Conservation (phyloP, 2,113 vertebrate species). For the Etheostoma cragini region DNA sequence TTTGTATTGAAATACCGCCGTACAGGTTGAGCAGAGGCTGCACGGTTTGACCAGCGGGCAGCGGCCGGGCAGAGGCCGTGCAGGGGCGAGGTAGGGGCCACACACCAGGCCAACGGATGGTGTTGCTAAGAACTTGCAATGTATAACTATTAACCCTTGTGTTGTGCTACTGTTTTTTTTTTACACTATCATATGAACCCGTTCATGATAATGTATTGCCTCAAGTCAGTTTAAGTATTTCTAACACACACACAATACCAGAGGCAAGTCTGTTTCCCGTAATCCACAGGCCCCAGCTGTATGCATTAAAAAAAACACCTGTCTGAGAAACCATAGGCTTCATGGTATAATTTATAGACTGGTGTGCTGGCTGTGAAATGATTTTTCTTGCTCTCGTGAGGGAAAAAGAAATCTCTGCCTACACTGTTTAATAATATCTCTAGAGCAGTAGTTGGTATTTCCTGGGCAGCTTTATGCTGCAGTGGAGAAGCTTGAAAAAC, state of each 20-base stretch:
- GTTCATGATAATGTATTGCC: no score
- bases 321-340: slow-evolving; percentile 5
- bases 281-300: background rate
- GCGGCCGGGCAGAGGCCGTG: no score
- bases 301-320: background rate
- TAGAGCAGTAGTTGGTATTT: slow-evolving; percentile 25
- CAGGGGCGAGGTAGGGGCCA: no score
- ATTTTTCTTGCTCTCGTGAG: slow-evolving; percentile 17
- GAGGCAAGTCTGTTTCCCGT: background rate
- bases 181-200: no score
- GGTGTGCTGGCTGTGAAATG: slow-evolving; percentile 4
- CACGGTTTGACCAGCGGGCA: no score
- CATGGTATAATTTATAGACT: slow-evolving; percentile 13
- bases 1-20: no score
- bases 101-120: no score
- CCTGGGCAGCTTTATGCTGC: slow-evolving; percentile 45
- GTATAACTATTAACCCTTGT: no score
- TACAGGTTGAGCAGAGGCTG: no score
- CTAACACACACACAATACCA: background rate
- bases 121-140: no score
- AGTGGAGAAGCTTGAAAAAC: slow-evolving; percentile 27
- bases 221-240: background rate
- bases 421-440: slow-evolving; percentile 47
- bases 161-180: no score
- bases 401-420: slow-evolving; percentile 23